These are phyloP conservation scores for Hyposoter didymator DNA, from an alignment of 2,888 invertebrate genomes.

Conservation along the genomic window DNA sequence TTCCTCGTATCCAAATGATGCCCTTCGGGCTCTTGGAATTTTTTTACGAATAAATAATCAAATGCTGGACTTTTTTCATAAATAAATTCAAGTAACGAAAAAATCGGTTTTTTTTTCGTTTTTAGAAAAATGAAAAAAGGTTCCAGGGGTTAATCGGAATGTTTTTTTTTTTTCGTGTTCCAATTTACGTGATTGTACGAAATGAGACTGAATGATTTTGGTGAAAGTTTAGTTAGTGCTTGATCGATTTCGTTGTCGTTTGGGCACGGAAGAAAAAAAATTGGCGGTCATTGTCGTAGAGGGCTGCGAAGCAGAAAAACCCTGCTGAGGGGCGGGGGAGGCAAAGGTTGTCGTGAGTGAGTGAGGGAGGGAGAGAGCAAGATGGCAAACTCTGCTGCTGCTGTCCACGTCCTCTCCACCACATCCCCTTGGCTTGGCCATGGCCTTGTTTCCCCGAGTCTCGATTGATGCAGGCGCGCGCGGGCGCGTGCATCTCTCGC, in stretches of 20 bases:
- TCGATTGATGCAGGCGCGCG: conserved; percentile 58
- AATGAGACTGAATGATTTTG: not conserved
- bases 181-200: not conserved
- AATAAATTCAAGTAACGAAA: not conserved
- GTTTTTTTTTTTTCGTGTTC: not conserved
- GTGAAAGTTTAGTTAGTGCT: not conserved
- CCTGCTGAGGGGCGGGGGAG: not conserved
- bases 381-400: not conserved
- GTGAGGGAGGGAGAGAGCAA: not conserved
- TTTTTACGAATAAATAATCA: too few relatives aligned
- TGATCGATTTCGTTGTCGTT: not conserved
- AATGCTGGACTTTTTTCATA: not conserved
- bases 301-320: conserved; percentile 4
- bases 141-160: not conserved
- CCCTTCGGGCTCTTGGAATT: too few relatives aligned
- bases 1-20: too few relatives aligned
- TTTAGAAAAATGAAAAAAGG: not conserved
- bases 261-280: not conserved
- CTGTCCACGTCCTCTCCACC: conserved; percentile 32
- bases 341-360: not conserved
- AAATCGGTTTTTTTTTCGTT: not conserved
- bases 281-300: conserved; percentile 28
- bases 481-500: conserved; percentile 32
- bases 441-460: conserved; percentile 65
- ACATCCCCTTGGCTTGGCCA: conserved; percentile 53